Conservation (phyloP, 1,140 invertebrate species). For the Lepidurus apus region DNA sequence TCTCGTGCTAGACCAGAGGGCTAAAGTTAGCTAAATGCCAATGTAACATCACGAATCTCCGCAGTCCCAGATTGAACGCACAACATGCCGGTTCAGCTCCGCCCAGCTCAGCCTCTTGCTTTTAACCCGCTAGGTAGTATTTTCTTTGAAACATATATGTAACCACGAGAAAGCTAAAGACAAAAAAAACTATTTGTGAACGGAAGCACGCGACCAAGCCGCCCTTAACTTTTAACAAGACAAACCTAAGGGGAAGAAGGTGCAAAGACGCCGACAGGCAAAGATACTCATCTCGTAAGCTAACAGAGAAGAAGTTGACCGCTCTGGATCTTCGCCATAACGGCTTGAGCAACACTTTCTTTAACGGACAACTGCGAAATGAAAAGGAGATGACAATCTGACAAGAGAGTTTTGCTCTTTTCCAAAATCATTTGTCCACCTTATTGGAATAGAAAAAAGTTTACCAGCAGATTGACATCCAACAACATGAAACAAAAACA, state of each 20-base stretch:
- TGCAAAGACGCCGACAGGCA: neutral
- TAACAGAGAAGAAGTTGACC: neutral
- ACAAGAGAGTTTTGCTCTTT: neutral
- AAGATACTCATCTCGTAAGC: neutral
- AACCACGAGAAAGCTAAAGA: too few species aligned
- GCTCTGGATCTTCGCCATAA: neutral
- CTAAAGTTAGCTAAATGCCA: conserved; percentile 22
- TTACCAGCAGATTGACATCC: too few species aligned
- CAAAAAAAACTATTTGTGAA: too few species aligned
- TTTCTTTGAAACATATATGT: too few species aligned
- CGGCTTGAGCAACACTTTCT: neutral
- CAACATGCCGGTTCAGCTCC: neutral
- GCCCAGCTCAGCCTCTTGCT: neutral
- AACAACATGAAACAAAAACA: too few species aligned
- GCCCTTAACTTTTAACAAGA: too few species aligned
- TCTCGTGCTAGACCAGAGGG: neutral
- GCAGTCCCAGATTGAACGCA: neutral
- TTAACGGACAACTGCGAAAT: neutral
- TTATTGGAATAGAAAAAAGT: neutral
- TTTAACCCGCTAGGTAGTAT: too few species aligned
- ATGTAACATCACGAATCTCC: neutral
- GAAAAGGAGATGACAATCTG: neutral
- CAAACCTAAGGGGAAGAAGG: too few species aligned
- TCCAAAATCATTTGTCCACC: neutral
- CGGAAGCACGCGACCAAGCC: too few species aligned